Evolutionary conservation across 2,888 invertebrate species (phyloP).

Genomic region (Cloeon dipterum): DNA sequence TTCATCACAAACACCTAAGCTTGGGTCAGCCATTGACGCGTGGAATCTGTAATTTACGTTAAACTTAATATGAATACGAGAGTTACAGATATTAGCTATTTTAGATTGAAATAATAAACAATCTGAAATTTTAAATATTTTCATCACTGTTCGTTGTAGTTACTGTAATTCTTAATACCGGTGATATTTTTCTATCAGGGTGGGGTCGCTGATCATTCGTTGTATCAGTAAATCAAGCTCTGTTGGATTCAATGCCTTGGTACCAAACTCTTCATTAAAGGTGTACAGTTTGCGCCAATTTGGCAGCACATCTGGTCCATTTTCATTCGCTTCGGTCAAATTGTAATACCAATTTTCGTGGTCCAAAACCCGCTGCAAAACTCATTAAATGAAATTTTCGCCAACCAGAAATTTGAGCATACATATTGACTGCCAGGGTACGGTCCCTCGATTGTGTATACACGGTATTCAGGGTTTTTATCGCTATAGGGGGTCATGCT

Average conservation of each 20-base stretch:
- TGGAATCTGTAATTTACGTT: too few species aligned
- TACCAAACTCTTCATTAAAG: constrained; percentile 39
- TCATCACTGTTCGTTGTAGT: too few species aligned
- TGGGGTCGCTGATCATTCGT: too few species aligned
- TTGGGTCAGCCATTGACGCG: too few species aligned
- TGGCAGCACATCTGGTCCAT: constrained; percentile 26
- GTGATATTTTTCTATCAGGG: too few species aligned
- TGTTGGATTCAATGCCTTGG: constrained; percentile 23
- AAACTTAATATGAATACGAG: too few species aligned
- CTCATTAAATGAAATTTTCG: constrained; percentile 3
- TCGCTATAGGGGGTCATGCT: constrained; percentile 47
- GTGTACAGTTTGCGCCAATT: constrained; percentile 53
- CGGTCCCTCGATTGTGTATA: constrained; percentile 40
- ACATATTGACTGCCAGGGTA: constrained; percentile 21
- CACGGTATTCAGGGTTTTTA: constrained; percentile 61
- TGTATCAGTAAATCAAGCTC: constrained; percentile 21
- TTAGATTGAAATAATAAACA: too few species aligned
- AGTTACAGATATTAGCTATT: too few species aligned
- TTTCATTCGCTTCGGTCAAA: constrained; percentile 43
- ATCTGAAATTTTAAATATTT: too few species aligned
- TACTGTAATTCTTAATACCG: too few species aligned
- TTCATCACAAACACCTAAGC: too few species aligned
- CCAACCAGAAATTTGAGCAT: too few species aligned
- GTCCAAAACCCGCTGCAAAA: constrained; percentile 32
- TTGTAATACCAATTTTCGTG: constrained; percentile 52